These are phyloP conservation scores for Notodonta dromedarius DNA, from an alignment of 2,888 invertebrate genomes.

Conservation along the genomic window DNA sequence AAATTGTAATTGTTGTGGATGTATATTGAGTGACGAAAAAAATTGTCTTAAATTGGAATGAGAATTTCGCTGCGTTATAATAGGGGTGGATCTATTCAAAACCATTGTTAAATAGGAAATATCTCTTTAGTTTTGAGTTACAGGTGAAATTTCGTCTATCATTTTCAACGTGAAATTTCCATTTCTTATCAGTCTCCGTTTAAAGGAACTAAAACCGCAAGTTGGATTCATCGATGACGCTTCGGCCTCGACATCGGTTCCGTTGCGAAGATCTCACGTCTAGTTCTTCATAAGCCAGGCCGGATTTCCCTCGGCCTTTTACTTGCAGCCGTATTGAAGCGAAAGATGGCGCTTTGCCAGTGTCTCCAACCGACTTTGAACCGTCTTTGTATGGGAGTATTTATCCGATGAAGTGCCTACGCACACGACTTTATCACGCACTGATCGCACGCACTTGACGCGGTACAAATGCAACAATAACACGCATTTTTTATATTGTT, in stretches of 20 bases:
- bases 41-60: no score
- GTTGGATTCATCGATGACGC: neutral
- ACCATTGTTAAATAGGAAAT: neutral
- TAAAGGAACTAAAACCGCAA: neutral
- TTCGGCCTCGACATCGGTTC: neutral
- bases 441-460: no score
- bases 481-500: no score
- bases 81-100: neutral
- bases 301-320: slow-evolving; percentile 33
- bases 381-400: neutral
- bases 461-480: no score
- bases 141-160: no score
- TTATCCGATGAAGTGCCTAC: neutral
- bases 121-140: no score
- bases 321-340: slow-evolving; percentile 17
- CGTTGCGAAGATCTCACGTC: neutral
- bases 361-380: neutral
- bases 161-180: no score
- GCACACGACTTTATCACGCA: no score
- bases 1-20: slow-evolving; percentile 37
- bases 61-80: no score
- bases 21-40: neutral
- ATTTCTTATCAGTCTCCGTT: neutral
- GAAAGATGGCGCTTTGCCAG: slow-evolving; percentile 29
- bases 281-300: slow-evolving; percentile 15